These are phyloP conservation scores for Danio tinwini DNA, from an alignment of 2,797 vertebrate genomes.

Conservation along the genomic window DNA sequence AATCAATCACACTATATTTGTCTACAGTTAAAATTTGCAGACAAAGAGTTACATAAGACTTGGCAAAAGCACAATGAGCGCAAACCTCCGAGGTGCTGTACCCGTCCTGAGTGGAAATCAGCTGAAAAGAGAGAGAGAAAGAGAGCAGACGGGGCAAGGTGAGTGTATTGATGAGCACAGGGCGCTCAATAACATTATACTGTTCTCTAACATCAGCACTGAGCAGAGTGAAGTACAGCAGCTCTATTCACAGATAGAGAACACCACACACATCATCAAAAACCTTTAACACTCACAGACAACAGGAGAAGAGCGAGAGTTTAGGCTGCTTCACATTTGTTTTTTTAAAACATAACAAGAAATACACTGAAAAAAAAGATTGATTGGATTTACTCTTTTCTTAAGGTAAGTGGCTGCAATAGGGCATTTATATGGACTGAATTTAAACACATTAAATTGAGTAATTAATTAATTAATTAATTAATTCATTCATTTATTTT, in stretches of 20 bases:
- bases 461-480: too few relatives aligned
- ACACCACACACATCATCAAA: too few relatives aligned
- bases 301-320: too few relatives aligned
- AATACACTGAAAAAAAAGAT: too few relatives aligned
- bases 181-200: constrained; percentile 71
- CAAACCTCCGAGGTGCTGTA: constrained; percentile 97
- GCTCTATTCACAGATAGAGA: constrained; percentile 69
- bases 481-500: too few relatives aligned
- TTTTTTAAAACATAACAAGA: too few relatives aligned
- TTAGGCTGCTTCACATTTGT: too few relatives aligned
- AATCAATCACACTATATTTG: constrained; percentile 27
- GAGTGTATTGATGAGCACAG: constrained; percentile 81
- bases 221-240: constrained; percentile 70
- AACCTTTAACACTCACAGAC: too few relatives aligned
- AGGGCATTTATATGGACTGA: too few relatives aligned
- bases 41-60: constrained; percentile 50
- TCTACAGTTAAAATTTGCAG: constrained; percentile 34
- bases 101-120: constrained; percentile 94
- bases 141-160: constrained; percentile 74
- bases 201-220: constrained; percentile 71
- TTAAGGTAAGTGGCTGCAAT: too few relatives aligned
- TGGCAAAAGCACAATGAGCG: constrained; percentile 62
- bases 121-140: constrained; percentile 85
- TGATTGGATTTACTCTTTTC: too few relatives aligned
- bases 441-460: too few relatives aligned